Percentiles rank a stretch among this genome's conserved stretches.
Evolutionary conservation across 2,888 invertebrate genomes (phyloP).

Genomic region (Lithophane semibrunnea): DNA sequence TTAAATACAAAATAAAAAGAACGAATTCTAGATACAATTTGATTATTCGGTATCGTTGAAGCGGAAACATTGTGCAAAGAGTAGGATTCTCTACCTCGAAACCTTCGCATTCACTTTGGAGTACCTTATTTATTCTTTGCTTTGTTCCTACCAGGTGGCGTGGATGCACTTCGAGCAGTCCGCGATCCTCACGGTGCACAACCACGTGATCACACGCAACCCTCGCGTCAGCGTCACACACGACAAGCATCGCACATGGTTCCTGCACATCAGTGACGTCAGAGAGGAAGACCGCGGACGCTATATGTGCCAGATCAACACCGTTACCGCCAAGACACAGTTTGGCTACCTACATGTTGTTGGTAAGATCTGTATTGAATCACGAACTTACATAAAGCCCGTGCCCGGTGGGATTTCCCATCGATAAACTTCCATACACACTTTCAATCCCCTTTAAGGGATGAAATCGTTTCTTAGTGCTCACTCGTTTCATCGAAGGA

Average conservation of each 20-base stretch:
- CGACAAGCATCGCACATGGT: slow-evolving; percentile 98
- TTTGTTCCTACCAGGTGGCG: slow-evolving; percentile 93
- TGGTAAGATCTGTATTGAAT: slow-evolving; percentile 26
- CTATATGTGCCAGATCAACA: slow-evolving; percentile 98
- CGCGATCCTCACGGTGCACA: slow-evolving; percentile 97
- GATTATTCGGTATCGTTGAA: background rate
- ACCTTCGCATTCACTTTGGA: background rate
- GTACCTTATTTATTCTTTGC: background rate
- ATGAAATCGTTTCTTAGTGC: background rate
- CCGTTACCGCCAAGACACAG: slow-evolving; percentile 97
- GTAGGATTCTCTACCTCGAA: background rate
- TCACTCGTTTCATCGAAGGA: background rate
- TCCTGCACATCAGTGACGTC: slow-evolving; percentile 97
- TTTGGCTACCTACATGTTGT: slow-evolving; percentile 96
- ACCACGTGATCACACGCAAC: slow-evolving; percentile 98
- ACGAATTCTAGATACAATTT: background rate
- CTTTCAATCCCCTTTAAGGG: background rate
- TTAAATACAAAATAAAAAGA: background rate
- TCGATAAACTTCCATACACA: background rate
- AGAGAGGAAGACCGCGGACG: slow-evolving; percentile 97
- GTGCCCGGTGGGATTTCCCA: background rate
- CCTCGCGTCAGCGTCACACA: slow-evolving; percentile 97
- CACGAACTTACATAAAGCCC: background rate
- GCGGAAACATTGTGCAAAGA: background rate
- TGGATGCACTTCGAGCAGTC: slow-evolving; percentile 99